Evolutionary conservation across 2,797 vertebrate genomes (phyloP).

Genomic region (Arrhamphus sclerolepis): DNA sequence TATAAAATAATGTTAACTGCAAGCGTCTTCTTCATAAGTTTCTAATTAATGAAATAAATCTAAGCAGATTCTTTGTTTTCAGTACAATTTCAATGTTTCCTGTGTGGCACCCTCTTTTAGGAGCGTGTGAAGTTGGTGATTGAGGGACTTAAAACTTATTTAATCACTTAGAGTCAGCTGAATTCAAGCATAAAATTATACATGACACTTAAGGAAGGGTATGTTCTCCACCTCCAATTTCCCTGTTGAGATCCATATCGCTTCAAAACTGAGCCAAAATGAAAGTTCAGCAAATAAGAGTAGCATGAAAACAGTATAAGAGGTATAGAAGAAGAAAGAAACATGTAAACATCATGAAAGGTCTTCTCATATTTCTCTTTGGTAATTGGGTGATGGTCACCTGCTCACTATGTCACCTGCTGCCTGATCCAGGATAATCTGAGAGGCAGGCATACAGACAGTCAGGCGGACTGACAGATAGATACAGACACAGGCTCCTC

Average conservation of each 20-base stretch:
- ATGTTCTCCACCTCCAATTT: background rate
- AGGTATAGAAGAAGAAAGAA: constrained; percentile 12
- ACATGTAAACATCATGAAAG: constrained; percentile 18
- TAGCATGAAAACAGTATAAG: background rate
- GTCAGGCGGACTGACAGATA: constrained; percentile 60
- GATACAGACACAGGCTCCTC: constrained; percentile 68
- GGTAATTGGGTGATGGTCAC: constrained; percentile 71
- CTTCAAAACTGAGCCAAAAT: background rate
- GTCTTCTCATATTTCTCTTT: constrained; percentile 57
- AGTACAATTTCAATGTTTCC: background rate
- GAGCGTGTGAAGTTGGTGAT: background rate
- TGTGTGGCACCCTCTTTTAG: background rate
- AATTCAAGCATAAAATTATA: constrained; percentile 7
- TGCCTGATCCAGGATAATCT: constrained; percentile 67
- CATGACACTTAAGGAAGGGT: background rate
- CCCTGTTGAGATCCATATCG: background rate
- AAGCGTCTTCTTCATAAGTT: background rate
- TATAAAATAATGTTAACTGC: background rate
- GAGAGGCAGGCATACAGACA: constrained; percentile 60
- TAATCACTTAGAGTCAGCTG: background rate
- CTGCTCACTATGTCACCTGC: constrained; percentile 73
- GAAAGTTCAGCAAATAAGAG: background rate
- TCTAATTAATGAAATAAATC: background rate
- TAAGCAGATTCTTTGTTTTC: background rate
- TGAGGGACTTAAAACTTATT: background rate